phyloP scores from a whole-genome alignment of 2,888 invertebrate species.

The Cephus rjabovi region DNA sequence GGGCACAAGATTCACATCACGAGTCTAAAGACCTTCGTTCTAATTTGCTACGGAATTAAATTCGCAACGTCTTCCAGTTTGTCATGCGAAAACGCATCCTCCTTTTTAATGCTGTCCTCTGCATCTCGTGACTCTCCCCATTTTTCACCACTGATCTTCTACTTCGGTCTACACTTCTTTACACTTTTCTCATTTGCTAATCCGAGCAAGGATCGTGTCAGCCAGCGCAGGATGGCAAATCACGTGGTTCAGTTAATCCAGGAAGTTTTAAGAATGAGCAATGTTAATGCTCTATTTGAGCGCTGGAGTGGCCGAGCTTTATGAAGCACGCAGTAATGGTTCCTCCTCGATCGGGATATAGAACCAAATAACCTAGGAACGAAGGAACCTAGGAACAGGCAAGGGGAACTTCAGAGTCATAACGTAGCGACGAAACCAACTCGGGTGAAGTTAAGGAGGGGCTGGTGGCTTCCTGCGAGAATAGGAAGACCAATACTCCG shows the following conservation, averaged over 20 bases:
- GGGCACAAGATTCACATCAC: conserved; percentile 6
- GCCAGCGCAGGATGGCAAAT: background rate
- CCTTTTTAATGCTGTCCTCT: background rate
- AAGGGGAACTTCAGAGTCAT: background rate
- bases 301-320: conserved; percentile 44
- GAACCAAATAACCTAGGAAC: background rate
- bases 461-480: conserved; percentile 51
- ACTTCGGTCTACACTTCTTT: background rate
- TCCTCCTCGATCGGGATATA: conserved; percentile 9
- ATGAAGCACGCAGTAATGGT: conserved; percentile 47
- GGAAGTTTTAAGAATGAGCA: conserved; percentile 2
- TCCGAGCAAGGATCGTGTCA: background rate
- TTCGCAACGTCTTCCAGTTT: background rate
- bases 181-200: background rate
- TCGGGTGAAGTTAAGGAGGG: conserved; percentile 53
- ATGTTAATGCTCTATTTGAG: conserved; percentile 20
- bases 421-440: conserved; percentile 36
- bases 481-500: conserved; percentile 59
- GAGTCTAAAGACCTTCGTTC: conserved; percentile 10
- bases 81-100: background rate
- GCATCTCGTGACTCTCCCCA: background rate
- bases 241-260: background rate
- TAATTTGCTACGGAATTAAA: background rate
- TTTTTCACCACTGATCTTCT: background rate
- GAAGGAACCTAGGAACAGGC: background rate